Conservation (phyloP, 2,797 vertebrate species). For the Micrastur ruficollis region DNA sequence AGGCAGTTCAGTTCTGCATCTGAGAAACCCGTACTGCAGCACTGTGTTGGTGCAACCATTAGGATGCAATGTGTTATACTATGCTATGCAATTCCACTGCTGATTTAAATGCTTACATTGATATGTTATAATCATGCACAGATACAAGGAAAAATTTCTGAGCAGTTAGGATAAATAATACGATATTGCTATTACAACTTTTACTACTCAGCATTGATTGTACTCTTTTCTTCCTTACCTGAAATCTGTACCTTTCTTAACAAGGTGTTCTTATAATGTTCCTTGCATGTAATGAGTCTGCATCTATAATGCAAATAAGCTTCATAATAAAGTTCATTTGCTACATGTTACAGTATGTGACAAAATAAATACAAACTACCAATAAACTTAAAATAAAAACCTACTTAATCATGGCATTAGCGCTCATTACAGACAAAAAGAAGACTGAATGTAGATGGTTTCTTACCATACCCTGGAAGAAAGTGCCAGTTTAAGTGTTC, state of each 20-base stretch:
- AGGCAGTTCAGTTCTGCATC: not conserved
- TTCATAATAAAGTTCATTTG: not conserved
- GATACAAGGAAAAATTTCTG: not conserved
- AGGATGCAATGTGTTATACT: not conserved
- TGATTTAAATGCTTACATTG: not conserved
- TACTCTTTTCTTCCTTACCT: not conserved
- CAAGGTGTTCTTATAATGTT: not conserved
- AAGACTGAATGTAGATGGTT: not conserved
- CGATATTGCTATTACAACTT: not conserved
- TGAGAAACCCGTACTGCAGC: not conserved
- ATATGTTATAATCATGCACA: not conserved
- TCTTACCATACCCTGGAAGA: not conserved
- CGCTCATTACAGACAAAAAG: not conserved
- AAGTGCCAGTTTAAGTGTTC: not conserved
- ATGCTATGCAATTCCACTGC: not conserved
- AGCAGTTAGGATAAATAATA: not conserved
- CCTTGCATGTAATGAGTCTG: not conserved
- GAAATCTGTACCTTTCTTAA: not conserved
- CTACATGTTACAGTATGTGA: not conserved
- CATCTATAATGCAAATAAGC: not conserved
- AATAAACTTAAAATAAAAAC: not conserved
- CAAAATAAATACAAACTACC: not conserved
- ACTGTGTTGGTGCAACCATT: not conserved
- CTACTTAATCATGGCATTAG: not conserved
- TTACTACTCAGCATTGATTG: not conserved